Percentiles rank a stretch among this genome's conserved stretches.
Conservation (phyloP, 2,888 invertebrate genomes). For the Chloroclystis v-ata region DNA sequence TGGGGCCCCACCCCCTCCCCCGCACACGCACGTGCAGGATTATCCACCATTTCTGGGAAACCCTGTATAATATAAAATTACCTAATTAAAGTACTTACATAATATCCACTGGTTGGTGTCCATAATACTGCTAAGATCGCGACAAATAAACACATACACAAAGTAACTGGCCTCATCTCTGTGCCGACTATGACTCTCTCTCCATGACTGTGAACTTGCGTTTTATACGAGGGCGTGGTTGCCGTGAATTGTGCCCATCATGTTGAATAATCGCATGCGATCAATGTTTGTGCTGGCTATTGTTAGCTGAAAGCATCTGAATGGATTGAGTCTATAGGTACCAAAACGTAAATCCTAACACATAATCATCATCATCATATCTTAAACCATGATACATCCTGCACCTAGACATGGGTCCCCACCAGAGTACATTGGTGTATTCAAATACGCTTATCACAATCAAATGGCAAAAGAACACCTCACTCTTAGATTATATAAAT, state of each 20-base stretch:
- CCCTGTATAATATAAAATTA: not conserved
- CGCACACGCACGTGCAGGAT: too few species aligned
- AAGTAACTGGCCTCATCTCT: conserved; percentile 50
- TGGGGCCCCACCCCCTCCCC: too few species aligned
- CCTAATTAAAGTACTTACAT: conserved; percentile 42
- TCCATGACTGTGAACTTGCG: conserved; percentile 71
- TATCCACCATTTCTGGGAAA: too few species aligned
- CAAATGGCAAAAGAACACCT: too few species aligned
- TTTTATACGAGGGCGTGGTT: conserved; percentile 73
- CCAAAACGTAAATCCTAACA: too few species aligned
- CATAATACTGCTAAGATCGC: conserved; percentile 41
- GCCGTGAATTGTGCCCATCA: conserved; percentile 54
- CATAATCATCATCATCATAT: too few species aligned
- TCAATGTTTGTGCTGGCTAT: conserved; percentile 31
- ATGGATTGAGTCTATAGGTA: too few species aligned
- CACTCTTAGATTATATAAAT: too few species aligned
- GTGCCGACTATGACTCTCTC: conserved; percentile 45
- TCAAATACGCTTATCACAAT: too few species aligned
- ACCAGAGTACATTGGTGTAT: too few species aligned
- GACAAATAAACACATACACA: conserved; percentile 38
- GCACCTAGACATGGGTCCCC: too few species aligned
- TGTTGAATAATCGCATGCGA: conserved; percentile 49
- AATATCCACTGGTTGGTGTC: conserved; percentile 40
- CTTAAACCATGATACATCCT: too few species aligned
- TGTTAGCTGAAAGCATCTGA: conserved; percentile 7